Conservation (phyloP, 1,140 invertebrate genomes). For the Orchesella cincta region DNA sequence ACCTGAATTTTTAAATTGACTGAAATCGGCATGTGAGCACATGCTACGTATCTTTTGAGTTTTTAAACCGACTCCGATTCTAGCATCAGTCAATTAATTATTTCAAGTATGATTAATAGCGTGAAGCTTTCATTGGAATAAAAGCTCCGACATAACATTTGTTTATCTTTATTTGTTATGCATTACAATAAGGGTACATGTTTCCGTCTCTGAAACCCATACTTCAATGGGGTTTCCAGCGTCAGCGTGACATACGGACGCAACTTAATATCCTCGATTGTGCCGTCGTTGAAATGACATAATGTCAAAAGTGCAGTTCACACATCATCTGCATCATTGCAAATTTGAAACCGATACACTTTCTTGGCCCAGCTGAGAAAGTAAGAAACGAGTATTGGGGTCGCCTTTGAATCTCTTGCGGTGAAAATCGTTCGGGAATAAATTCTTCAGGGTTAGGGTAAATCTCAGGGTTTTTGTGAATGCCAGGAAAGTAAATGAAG, state of each 20-base stretch:
- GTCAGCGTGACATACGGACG: not conserved
- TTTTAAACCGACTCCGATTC: no score
- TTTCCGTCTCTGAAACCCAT: not conserved
- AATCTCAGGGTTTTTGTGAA: not conserved
- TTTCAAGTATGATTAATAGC: no score
- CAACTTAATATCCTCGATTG: not conserved
- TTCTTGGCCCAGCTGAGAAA: conserved; percentile 1
- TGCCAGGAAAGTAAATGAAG: not conserved
- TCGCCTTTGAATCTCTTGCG: not conserved
- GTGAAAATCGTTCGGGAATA: not conserved
- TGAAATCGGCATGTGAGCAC: no score
- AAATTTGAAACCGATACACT: conserved; percentile 56
- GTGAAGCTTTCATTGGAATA: no score
- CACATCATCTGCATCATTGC: conserved; percentile 65
- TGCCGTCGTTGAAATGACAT: not conserved
- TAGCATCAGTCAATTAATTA: no score
- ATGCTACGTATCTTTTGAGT: no score
- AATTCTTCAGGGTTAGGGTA: not conserved
- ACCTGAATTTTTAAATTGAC: no score
- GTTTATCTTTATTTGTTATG: no score
- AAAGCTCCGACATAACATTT: no score
- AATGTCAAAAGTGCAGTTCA: conserved; percentile 48
- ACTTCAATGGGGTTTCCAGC: not conserved
- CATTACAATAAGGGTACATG: no score
- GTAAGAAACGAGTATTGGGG: not conserved